phyloP scores from a whole-genome alignment of 1,140 invertebrate species.

The Drosophila ironensis region DNA sequence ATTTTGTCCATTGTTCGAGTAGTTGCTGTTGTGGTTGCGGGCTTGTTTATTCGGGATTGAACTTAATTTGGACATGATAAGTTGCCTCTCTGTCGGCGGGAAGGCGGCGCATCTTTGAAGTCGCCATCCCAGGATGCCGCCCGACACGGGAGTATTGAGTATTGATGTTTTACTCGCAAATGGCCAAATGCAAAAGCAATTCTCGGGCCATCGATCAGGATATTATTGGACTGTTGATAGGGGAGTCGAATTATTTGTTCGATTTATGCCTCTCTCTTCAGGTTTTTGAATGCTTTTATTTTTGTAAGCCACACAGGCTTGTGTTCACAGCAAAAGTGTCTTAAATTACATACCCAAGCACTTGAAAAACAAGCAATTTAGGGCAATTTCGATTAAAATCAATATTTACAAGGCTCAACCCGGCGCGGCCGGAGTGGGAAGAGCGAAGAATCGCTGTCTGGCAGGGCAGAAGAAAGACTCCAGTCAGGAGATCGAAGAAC shows the following conservation, averaged over 20 bases:
- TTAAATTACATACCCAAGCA: conserved; percentile 52
- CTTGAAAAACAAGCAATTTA: conserved; percentile 66
- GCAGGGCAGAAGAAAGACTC: neutral
- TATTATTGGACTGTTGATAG: too few relatives aligned
- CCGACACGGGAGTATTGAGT: conserved; percentile 1
- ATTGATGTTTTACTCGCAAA: conserved; percentile 66
- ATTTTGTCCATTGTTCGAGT: conserved; percentile 11
- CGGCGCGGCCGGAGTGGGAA: conserved; percentile 9
- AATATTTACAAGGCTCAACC: conserved; percentile 70
- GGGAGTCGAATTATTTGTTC: too few relatives aligned
- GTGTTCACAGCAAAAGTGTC: conserved; percentile 69
- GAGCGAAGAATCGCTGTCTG: neutral
- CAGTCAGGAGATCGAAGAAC: conserved; percentile 12
- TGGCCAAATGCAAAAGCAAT: conserved; percentile 12
- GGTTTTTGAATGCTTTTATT: too few relatives aligned
- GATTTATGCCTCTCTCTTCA: too few relatives aligned
- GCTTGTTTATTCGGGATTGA: conserved; percentile 74
- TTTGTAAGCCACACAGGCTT: conserved; percentile 10
- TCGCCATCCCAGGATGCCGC: neutral
- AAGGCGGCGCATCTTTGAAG: conserved; percentile 53
- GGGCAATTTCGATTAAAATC: conserved; percentile 79
- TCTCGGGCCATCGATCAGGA: too few relatives aligned
- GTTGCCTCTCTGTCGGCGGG: conserved; percentile 51
- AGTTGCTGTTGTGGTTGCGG: conserved; percentile 41
- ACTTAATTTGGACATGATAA: conserved; percentile 79